Evolutionary conservation across 2,113 vertebrate species (phyloP).

Genomic region (Datnioides undecimradiatus): DNA sequence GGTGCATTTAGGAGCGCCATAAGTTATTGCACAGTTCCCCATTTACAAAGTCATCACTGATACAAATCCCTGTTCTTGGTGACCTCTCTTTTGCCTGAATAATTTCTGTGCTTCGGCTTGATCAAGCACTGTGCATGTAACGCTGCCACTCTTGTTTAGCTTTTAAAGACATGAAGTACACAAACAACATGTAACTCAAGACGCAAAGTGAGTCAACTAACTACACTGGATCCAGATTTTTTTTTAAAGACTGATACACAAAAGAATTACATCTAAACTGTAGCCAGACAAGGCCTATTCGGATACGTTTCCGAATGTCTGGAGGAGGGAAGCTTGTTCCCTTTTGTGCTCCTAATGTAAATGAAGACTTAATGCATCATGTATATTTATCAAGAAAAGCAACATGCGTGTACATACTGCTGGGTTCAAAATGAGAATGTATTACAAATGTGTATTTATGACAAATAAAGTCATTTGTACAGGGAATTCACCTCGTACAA

Average conservation of each 20-base stretch:
- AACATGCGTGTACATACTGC: constrained; percentile 1
- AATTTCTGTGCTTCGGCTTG: background rate
- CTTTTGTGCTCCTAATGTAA: constrained; percentile 30
- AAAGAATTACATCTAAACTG: background rate
- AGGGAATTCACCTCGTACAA: background rate
- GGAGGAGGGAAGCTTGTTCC: background rate
- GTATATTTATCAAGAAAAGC: constrained; percentile 16
- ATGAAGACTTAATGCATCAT: constrained; percentile 22
- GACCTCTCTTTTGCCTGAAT: background rate
- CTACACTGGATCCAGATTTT: background rate
- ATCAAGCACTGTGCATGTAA: background rate
- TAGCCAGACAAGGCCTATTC: background rate
- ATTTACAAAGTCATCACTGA: background rate
- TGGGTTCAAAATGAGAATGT: constrained; percentile 35
- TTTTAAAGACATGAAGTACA: background rate
- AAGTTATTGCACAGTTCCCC: background rate
- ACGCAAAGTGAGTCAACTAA: background rate
- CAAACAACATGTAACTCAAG: background rate
- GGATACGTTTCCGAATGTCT: background rate
- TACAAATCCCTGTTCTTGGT: background rate
- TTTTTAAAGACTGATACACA: background rate
- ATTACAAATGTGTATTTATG: constrained; percentile 16
- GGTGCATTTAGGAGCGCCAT: background rate
- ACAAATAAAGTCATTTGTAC: constrained; percentile 33
- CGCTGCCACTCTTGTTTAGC: background rate